Percentiles rank a stretch among this genome's conserved stretches.
Evolutionary conservation across 2,113 vertebrate species (phyloP).

Genomic region (Hippolais icterina): DNA sequence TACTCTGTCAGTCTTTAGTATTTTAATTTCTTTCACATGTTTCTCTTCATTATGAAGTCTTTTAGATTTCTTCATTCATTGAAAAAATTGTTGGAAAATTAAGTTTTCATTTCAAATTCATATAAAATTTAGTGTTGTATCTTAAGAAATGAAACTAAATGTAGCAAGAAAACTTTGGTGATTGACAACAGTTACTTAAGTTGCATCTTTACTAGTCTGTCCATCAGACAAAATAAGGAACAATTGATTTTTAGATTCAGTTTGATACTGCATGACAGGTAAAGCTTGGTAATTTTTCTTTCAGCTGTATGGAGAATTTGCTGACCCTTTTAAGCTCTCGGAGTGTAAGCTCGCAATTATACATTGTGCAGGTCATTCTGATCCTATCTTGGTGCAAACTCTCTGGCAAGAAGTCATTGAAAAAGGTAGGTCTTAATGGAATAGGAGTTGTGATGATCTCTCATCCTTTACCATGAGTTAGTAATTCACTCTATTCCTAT

Average conservation of each 20-base stretch:
- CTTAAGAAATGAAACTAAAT: background rate
- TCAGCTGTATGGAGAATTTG: slow-evolving; percentile 96
- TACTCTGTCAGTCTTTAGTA: background rate
- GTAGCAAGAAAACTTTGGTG: background rate
- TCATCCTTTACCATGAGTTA: background rate
- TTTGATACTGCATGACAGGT: background rate
- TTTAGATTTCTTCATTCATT: background rate
- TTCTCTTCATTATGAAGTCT: background rate
- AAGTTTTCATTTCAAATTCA: background rate
- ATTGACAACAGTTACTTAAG: background rate
- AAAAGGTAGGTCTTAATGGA: slow-evolving; percentile 79
- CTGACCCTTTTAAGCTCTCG: slow-evolving; percentile 91
- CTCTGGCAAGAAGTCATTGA: slow-evolving; percentile 98
- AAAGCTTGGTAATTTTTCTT: slow-evolving; percentile 14
- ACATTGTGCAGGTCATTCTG: slow-evolving; percentile 93
- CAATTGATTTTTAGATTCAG: background rate
- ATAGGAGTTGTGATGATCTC: background rate
- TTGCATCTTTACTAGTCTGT: background rate
- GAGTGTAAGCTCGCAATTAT: slow-evolving; percentile 98
- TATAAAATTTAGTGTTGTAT: background rate
- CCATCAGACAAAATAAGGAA: background rate
- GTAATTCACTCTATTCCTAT: background rate
- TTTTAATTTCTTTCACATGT: background rate
- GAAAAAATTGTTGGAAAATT: background rate
- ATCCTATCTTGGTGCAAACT: slow-evolving; percentile 92